phyloP scores from a whole-genome alignment of 2,888 invertebrate genomes.

The Leistus spinibarbis region DNA sequence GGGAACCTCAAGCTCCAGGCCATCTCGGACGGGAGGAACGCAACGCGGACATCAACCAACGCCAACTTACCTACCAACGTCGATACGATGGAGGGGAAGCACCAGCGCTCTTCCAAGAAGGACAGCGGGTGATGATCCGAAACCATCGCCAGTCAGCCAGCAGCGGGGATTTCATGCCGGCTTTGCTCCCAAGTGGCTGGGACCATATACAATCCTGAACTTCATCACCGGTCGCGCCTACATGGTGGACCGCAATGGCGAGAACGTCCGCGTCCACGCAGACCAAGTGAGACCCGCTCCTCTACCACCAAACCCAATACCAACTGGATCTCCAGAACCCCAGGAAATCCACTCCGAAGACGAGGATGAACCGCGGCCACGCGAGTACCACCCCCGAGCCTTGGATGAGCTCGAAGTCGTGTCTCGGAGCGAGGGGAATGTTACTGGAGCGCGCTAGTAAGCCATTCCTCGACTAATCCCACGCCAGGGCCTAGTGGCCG shows the following conservation, averaged over 20 bases:
- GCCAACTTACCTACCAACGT: neutral
- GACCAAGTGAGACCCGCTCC: slow-evolving; percentile 10
- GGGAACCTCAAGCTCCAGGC: neutral
- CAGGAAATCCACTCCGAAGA: neutral
- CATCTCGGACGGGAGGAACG: neutral
- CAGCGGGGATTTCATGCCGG: neutral
- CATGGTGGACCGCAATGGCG: neutral
- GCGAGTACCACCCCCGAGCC: too few relatives aligned
- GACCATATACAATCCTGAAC: neutral
- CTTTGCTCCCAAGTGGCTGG: slow-evolving; percentile 1
- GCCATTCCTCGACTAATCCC: too few relatives aligned
- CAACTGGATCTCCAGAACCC: neutral
- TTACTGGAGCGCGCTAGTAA: too few relatives aligned
- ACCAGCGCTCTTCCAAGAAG: neutral
- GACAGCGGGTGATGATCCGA: neutral
- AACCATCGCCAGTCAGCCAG: neutral
- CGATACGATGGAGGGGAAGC: neutral
- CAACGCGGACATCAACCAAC: neutral
- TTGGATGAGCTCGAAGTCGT: too few relatives aligned
- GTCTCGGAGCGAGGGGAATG: too few relatives aligned
- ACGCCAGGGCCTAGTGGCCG: too few relatives aligned
- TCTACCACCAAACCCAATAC: neutral
- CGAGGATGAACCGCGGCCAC: neutral
- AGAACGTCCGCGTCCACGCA: too few relatives aligned
- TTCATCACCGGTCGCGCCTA: neutral